Evolutionary conservation across 2,888 invertebrate genomes (phyloP), one percentile per base, ranked within the genome.

Genomic region (Euzetes globulus): DNA sequence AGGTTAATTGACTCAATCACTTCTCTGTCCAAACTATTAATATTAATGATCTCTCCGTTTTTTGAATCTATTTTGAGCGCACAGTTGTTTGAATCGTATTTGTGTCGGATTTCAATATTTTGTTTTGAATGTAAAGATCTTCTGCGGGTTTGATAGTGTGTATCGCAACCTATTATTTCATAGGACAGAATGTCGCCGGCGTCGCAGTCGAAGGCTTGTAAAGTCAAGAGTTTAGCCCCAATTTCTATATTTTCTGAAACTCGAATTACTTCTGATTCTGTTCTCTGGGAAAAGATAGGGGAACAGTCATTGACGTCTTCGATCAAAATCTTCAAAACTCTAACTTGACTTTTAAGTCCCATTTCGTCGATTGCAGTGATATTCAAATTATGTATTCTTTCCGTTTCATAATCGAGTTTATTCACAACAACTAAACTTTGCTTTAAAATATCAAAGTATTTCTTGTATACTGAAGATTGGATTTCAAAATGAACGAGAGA

Each of bases 251-350:
- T 73, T 37, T 73, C 73, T 1, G 27, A 37, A 17, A 73, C 73
- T 4, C 73, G 33, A 5, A 73, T 55, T 19, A 73, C 73, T 25
- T 73, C 73, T 25, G 73, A 65, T 9, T 73, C 73, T 29, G 73
- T 70, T 47, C 73, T 33, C 50, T 65, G 73, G 7, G 93, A 91
- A 82, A 98, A 97, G 65, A 89, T 88, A 0, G 97, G 98, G 0
- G 92, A 88, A 83, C 97, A 96, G 83, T 98, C 98, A 83, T 98
- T 98, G 77, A 91, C 90, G 82, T 97, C 97, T 78, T 90, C 87
- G 1, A 98, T 91, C 77, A 88, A 87, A 11, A 98, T 89, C 33
- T 33, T 52, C 19, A 74, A 37, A n/a, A 52, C 19, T 45, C 37
- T 17, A 19, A 37, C 27, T 13, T 65, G 33, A 15, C 65, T 29